Conservation (phyloP, 2,113 vertebrate species). For the Oostethus manadensis region DNA sequence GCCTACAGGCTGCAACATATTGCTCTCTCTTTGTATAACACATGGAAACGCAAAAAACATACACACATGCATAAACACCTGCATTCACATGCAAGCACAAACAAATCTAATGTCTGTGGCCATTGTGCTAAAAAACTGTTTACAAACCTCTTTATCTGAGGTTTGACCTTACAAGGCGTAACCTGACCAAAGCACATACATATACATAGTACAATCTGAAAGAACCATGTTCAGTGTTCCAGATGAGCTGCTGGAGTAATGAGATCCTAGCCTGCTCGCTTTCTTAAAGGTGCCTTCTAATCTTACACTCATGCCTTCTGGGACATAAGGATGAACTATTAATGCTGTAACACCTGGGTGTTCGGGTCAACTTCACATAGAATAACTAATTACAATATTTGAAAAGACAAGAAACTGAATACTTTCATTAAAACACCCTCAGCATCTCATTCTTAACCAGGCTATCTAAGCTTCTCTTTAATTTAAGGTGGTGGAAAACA, state of each 20-base stretch:
- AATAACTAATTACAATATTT: background rate
- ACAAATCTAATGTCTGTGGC: background rate
- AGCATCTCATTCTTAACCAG: too few species aligned
- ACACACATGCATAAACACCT: slow-evolving; percentile 14
- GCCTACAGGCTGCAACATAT: slow-evolving; percentile 52
- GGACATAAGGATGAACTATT: slow-evolving; percentile 38
- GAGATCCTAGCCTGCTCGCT: slow-evolving; percentile 41
- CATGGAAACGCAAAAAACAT: slow-evolving; percentile 12
- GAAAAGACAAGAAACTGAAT: background rate
- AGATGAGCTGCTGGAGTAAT: slow-evolving; percentile 46
- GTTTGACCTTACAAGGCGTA: background rate
- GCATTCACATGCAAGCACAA: background rate
- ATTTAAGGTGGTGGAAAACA: too few species aligned
- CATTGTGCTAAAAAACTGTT: background rate
- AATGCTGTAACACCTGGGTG: slow-evolving; percentile 41
- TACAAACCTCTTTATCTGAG: background rate
- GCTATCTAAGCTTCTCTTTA: too few species aligned
- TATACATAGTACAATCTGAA: background rate
- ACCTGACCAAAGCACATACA: background rate
- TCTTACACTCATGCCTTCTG: slow-evolving; percentile 43
- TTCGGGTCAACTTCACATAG: slow-evolving; percentile 14
- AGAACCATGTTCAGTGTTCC: slow-evolving; percentile 30
- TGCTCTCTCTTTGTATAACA: slow-evolving; percentile 39
- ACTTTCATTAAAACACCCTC: too few species aligned
- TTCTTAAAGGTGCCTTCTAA: slow-evolving; percentile 51